Conservation (phyloP, 2,888 invertebrate species). For the Amphipyra berbera region DNA sequence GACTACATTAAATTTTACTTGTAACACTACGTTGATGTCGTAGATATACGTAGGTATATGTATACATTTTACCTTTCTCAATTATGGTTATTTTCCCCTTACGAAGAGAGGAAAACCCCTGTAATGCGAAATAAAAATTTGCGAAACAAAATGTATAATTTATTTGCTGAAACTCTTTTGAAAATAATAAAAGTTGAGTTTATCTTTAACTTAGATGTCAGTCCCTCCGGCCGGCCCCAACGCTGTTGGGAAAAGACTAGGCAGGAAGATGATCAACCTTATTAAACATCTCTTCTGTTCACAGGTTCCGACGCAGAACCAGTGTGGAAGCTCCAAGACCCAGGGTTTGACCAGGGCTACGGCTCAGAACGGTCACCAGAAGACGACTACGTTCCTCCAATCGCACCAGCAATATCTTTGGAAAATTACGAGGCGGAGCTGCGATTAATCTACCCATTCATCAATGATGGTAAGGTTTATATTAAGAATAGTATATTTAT, state of each 20-base stretch:
- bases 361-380: conserved; percentile 94
- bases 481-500: background rate
- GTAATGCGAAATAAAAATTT: too few relatives aligned
- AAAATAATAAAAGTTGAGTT: too few relatives aligned
- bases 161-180: too few relatives aligned
- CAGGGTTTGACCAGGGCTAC: conserved; percentile 93
- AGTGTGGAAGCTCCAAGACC: conserved; percentile 89
- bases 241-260: too few relatives aligned
- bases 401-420: conserved; percentile 88
- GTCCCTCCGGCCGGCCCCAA: too few relatives aligned
- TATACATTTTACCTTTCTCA: too few relatives aligned
- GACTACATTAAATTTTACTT: conserved; percentile 35
- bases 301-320: conserved; percentile 88
- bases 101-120: too few relatives aligned
- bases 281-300: conserved; percentile 36
- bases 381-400: conserved; percentile 93
- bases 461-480: conserved; percentile 91
- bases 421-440: conserved; percentile 91
- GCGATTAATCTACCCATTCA: conserved; percentile 91
- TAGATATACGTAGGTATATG: background rate
- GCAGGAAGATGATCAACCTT: too few relatives aligned
- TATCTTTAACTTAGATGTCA: too few relatives aligned
- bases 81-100: too few relatives aligned
- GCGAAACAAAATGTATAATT: too few relatives aligned
- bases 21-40: too few relatives aligned